Evolutionary conservation across 2,888 invertebrate genomes (phyloP), one percentile per base, ranked within the genome.

Genomic region (Orthonevra nobilis): DNA sequence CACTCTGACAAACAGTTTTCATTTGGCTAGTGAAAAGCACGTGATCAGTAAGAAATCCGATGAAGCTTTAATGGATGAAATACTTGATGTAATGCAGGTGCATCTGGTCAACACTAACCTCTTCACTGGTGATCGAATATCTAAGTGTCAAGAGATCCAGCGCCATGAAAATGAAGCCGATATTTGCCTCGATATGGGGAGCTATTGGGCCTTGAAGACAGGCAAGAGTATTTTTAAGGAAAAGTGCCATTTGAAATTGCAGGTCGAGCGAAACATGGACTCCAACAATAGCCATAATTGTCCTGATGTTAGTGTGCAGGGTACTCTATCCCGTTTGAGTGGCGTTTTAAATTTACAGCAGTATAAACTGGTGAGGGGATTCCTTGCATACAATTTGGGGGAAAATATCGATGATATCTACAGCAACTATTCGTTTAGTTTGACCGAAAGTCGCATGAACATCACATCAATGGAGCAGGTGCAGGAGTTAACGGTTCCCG

Each of bases 361-460:
- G 88, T 98, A 97, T 89, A 94, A 94, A 87, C 90, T 98, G 36
- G 92, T 98, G 56, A 92, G 96, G 73, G 97, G 97, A 12, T 91
- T 98, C 70, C 90, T 98, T 4, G 92, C 93, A 1, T 95, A 95
- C 89, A 98, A 98, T 90, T 92, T 98, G 81, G 97, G 96, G 0
- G 98, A 97, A 88, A 91, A 92, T 83, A 91, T 95, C 9, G 94
- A 94, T 81, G 93, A 94, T 82, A 90, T 93, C 44, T 89, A 87
- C 58, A 81, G 79, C 46, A 85, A 84, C 30, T 86, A 85, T 42
- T 81, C 84, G 2, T 83, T 83, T 40, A 87, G 85, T 58, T 46
- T 85, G 14, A 81, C 83, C 4, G 84, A 86, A 61, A 88, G 88
- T 3, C 83, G 86, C n/a, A 84, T 86, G 56, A 85, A 85, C 56